Percentiles rank a stretch among this genome's conserved stretches.
phyloP scores from a whole-genome alignment of 1,140 invertebrate genomes.

The Platorchestia sp. region DNA sequence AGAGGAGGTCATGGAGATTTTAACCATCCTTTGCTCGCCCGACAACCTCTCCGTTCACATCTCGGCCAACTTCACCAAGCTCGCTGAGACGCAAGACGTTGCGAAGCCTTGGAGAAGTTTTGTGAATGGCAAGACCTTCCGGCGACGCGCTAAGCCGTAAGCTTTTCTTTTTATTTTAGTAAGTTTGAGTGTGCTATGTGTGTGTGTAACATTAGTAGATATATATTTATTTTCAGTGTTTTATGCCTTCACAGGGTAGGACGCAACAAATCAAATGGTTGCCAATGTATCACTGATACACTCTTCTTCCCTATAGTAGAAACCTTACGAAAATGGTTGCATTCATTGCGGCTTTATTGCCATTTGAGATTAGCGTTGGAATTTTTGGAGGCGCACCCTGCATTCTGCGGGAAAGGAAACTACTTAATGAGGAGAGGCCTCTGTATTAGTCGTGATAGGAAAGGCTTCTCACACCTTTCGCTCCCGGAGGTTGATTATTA shows the following conservation, averaged over 20 bases:
- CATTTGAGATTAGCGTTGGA: too few species aligned
- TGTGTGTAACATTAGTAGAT: background rate
- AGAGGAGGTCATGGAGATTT: conserved; percentile 69
- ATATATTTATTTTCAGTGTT: background rate
- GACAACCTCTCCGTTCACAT: conserved; percentile 80
- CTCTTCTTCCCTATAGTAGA: too few species aligned
- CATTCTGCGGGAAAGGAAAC: too few species aligned
- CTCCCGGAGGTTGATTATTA: background rate
- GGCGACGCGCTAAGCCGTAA: background rate
- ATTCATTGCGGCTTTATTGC: too few species aligned
- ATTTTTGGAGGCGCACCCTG: too few species aligned
- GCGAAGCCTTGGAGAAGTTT: conserved; percentile 62
- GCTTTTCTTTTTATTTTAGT: background rate
- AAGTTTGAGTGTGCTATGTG: background rate
- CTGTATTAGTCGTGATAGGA: background rate
- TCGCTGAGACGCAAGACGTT: conserved; percentile 70
- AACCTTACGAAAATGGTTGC: too few species aligned
- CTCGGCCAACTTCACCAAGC: conserved; percentile 78
- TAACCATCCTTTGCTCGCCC: background rate
- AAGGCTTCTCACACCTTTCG: background rate
- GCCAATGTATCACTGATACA: too few species aligned
- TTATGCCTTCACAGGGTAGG: background rate
- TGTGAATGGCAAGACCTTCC: background rate
- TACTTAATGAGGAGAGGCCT: background rate
- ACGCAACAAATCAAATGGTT: background rate